These are phyloP conservation scores for Lycia hirtaria DNA, from an alignment of 2,888 invertebrate genomes.

Conservation along the genomic window DNA sequence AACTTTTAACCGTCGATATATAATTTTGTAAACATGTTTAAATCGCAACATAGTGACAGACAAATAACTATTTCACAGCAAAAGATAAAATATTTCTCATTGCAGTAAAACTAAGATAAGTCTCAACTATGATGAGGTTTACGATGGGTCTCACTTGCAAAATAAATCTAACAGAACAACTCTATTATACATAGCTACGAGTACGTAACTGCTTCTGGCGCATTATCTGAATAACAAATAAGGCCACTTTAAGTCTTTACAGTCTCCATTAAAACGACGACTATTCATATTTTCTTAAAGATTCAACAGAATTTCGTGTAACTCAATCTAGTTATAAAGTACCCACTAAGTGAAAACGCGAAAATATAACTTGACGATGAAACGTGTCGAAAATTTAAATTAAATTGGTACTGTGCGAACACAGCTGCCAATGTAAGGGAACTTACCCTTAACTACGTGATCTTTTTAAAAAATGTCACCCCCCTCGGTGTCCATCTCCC, in stretches of 20 bases:
- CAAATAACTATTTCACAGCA: too few relatives aligned
- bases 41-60: too few relatives aligned
- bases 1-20: too few relatives aligned
- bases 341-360: conserved; percentile 2
- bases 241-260: conserved; percentile 42
- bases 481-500: too few relatives aligned
- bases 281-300: conserved; percentile 43
- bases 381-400: conserved; percentile 20
- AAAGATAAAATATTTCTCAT: too few relatives aligned
- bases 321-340: conserved; percentile 43
- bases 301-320: conserved; percentile 39
- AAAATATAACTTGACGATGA: conserved; percentile 7
- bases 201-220: conserved; percentile 42
- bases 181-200: too few relatives aligned
- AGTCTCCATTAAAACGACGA: conserved; percentile 38
- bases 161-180: too few relatives aligned
- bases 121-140: too few relatives aligned
- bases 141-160: too few relatives aligned
- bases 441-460: conserved; percentile 26
- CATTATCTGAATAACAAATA: conserved; percentile 64
- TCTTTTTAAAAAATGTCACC: too few relatives aligned
- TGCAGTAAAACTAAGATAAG: too few relatives aligned
- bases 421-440: conserved; percentile 5
- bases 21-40: too few relatives aligned
- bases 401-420: neutral